phyloP scores from a whole-genome alignment of 1,140 invertebrate species.

The Tetranychus urticae region DNA sequence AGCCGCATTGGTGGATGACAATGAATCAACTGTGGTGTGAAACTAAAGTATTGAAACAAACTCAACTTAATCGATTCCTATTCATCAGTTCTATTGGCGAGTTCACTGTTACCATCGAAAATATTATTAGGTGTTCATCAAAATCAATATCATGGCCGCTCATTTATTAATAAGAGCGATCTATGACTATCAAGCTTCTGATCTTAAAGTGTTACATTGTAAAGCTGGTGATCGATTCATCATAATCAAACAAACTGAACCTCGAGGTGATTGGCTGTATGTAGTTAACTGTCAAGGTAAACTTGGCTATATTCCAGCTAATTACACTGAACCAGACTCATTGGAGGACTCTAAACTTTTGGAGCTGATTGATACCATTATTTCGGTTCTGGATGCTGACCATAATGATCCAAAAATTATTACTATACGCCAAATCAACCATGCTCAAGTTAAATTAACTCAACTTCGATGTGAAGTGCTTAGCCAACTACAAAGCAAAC shows the following conservation, averaged over 20 bases:
- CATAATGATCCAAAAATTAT: constrained; percentile 17
- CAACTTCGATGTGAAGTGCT: constrained; percentile 9
- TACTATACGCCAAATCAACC: constrained; percentile 12
- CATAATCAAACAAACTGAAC: constrained; percentile 45
- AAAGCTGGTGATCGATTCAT: constrained; percentile 49
- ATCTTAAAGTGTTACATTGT: constrained; percentile 31
- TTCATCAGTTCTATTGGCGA: too few species aligned
- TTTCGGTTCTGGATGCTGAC: constrained; percentile 3
- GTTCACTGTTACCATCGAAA: too few species aligned
- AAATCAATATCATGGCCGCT: not conserved
- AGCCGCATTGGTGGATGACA: not conserved
- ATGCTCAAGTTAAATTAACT: constrained; percentile 23
- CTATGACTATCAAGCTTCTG: constrained; percentile 18
- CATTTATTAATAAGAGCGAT: constrained; percentile 29
- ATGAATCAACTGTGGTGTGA: too few species aligned
- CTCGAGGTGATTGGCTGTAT: constrained; percentile 63
- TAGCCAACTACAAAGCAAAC: not conserved
- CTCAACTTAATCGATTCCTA: too few species aligned
- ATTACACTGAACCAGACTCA: constrained; percentile 40
- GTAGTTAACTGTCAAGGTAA: constrained; percentile 50
- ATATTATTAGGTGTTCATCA: too few species aligned
- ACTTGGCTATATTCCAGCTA: constrained; percentile 59
- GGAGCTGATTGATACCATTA: constrained; percentile 1
- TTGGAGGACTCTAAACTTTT: constrained; percentile 5
- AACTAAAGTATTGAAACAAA: too few species aligned